phyloP scores from a whole-genome alignment of 2,797 vertebrate species.

The Mus spretus region DNA sequence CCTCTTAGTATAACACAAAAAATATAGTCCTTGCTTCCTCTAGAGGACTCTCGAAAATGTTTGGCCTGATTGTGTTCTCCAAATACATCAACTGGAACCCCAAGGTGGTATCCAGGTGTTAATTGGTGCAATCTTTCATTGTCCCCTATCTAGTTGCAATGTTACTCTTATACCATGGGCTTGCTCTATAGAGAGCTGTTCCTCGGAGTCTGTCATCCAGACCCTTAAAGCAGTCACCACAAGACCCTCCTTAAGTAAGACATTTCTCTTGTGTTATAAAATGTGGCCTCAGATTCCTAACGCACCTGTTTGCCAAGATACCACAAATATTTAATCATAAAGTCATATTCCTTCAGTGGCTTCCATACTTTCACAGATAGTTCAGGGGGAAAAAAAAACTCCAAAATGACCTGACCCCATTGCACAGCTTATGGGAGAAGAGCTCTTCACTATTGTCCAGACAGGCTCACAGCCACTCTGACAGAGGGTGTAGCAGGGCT shows the following conservation, averaged over 20 bases:
- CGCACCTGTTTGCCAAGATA: neutral
- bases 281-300: neutral
- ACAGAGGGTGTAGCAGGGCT: neutral
- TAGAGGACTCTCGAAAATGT: slow-evolving; percentile 43
- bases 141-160: slow-evolving; percentile 53
- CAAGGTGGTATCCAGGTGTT: slow-evolving; percentile 45
- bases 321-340: neutral
- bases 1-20: neutral
- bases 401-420: neutral
- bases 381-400: neutral
- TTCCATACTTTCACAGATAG: neutral
- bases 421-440: neutral
- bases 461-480: neutral
- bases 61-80: slow-evolving; percentile 68
- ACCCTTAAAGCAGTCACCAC: neutral
- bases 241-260: neutral
- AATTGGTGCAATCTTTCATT: slow-evolving; percentile 75
- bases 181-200: slow-evolving; percentile 53
- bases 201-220: slow-evolving; percentile 46
- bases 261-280: neutral
- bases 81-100: slow-evolving; percentile 52
- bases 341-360: neutral
- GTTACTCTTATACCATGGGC: slow-evolving; percentile 22
- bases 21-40: slow-evolving; percentile 39
- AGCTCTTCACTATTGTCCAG: neutral